phyloP scores from a whole-genome alignment of 2,113 vertebrate species.

The Ornithorhynchus anatinus region DNA sequence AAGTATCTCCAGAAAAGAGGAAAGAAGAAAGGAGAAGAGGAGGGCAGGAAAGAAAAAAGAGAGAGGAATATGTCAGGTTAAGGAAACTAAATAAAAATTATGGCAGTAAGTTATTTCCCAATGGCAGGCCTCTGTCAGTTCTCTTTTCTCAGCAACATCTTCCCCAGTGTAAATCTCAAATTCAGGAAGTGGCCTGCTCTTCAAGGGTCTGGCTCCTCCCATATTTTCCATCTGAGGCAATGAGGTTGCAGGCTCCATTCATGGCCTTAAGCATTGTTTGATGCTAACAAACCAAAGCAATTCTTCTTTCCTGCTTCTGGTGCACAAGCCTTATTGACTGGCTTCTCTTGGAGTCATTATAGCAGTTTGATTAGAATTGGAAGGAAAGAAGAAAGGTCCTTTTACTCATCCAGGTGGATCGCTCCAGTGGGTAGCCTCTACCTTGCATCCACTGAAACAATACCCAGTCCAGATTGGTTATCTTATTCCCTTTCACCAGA shows the following conservation, averaged over 20 bases:
- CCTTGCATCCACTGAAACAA: too few relatives aligned
- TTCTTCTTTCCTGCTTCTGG: too few relatives aligned
- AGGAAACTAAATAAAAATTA: not conserved
- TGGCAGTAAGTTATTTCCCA: not conserved
- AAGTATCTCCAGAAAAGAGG: too few relatives aligned
- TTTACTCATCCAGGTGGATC: too few relatives aligned
- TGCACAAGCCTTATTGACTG: not conserved
- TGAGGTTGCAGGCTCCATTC: too few relatives aligned
- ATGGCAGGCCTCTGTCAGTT: not conserved
- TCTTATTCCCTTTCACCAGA: too few relatives aligned
- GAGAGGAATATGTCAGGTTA: not conserved
- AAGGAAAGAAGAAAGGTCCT: not conserved
- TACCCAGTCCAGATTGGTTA: too few relatives aligned
- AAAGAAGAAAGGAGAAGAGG: not conserved
- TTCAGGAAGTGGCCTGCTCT: not conserved
- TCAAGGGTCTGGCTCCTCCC: not conserved
- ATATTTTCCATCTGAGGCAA: too few relatives aligned
- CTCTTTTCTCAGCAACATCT: not conserved
- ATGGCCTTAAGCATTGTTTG: too few relatives aligned
- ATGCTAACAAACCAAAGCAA: too few relatives aligned
- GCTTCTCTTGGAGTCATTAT: not conserved
- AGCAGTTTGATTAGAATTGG: not conserved
- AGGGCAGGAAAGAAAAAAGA: not conserved
- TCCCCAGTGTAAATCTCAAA: not conserved
- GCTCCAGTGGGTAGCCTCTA: too few relatives aligned